Evolutionary conservation across 2,797 vertebrate genomes (phyloP).

Genomic region (Poecile montanus): DNA sequence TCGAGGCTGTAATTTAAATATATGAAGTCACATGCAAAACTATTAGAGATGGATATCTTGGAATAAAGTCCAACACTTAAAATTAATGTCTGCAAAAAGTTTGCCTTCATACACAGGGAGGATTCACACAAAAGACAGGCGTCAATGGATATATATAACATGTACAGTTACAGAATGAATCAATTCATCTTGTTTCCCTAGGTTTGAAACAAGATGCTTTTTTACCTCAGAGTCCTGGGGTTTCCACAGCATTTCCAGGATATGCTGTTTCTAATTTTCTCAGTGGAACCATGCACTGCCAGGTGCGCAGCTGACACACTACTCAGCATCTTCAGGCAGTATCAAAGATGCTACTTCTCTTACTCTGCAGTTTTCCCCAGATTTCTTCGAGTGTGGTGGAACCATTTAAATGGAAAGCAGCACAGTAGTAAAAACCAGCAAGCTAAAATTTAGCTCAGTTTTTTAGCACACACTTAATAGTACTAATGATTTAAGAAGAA

Average conservation of each 20-base stretch:
- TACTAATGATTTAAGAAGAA: neutral
- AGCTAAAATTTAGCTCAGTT: neutral
- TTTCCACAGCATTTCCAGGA: neutral
- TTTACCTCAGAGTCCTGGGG: neutral
- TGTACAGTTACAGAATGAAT: neutral
- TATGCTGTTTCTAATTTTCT: neutral
- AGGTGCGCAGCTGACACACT: neutral
- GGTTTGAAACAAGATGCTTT: neutral
- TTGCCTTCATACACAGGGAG: neutral
- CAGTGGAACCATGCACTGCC: neutral
- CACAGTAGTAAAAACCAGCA: neutral
- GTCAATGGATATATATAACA: neutral
- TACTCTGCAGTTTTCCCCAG: neutral
- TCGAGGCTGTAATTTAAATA: neutral
- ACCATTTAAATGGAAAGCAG: neutral
- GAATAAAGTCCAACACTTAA: neutral
- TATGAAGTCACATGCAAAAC: neutral
- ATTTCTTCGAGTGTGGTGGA: neutral
- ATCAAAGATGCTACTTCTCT: neutral
- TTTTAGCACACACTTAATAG: neutral
- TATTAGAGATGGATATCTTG: neutral
- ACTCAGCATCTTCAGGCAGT: neutral
- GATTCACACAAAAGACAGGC: neutral
- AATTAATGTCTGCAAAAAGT: neutral
- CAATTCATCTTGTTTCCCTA: neutral